These are phyloP conservation scores for Tyrannus savana DNA, from an alignment of 2,113 vertebrate genomes.

Conservation along the genomic window DNA sequence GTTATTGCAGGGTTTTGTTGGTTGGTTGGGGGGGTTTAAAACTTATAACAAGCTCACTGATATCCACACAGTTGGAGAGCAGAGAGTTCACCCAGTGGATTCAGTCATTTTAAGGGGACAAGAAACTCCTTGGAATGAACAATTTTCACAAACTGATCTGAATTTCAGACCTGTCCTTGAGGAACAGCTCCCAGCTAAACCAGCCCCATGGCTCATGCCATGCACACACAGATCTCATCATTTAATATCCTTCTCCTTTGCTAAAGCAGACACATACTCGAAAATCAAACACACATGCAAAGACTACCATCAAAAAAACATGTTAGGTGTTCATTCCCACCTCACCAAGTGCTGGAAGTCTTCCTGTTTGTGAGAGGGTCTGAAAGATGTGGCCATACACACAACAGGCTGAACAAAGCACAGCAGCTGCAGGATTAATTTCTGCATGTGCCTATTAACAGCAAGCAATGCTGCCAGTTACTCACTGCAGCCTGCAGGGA, in stretches of 20 bases:
- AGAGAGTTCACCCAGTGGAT: background rate
- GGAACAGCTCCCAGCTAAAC: background rate
- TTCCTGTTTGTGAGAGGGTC: background rate
- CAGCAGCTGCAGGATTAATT: background rate
- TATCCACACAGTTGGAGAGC: background rate
- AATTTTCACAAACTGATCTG: background rate
- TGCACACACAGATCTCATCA: fast-evolving
- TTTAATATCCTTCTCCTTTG: background rate
- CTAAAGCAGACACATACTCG: background rate
- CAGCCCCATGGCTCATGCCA: background rate
- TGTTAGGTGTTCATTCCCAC: background rate
- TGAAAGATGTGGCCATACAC: background rate
- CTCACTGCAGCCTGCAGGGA: background rate
- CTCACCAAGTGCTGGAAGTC: background rate
- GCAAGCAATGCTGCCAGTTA: background rate
- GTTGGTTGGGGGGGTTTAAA: background rate
- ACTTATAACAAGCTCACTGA: background rate
- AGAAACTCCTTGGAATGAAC: background rate
- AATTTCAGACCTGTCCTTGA: background rate
- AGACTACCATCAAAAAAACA: background rate
- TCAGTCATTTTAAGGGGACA: background rate
- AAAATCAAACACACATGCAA: background rate
- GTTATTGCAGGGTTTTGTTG: fast-evolving
- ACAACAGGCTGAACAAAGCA: background rate
- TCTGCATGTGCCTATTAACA: background rate